Evolutionary conservation across 2,797 vertebrate genomes (phyloP), one percentile per base, ranked within the genome.

Genomic region (Sebastes variabilis): DNA sequence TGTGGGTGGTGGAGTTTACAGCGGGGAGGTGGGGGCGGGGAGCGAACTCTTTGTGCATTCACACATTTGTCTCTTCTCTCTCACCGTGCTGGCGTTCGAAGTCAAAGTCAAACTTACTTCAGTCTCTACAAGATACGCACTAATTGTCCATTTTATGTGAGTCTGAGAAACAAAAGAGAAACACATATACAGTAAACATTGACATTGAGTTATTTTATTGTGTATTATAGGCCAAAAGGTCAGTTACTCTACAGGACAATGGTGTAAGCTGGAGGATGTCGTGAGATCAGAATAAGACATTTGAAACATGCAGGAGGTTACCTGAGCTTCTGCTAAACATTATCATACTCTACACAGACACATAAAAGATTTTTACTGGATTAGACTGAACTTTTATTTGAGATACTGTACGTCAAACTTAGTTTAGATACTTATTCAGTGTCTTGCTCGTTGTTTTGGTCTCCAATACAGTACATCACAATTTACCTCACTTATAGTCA

Each of bases 1-100:
- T 94, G 93, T 94, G 90, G 92, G 90, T 90, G 88, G 88, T 81
- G 85, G 89, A 87, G 80, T 92, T 89, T 87, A 88, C 81, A 81
- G 86, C 68, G 9, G 65, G n/a, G 64, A 77, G 82, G 75, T 61
- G 83, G 78, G 83, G 67, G 77, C 5, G 78, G 82, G 69, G 78
- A 60, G 66, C 2, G 2, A 70, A 86, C 66, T 83, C 83, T 84
- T 77, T 60, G 84, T 76, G 83, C 79, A 80, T 91, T 92, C 90
- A 91, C 88, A 93, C 88, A 83, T 91, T 90, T 81, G 66, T 34
- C 75, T 85, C 78, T 46, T 77, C 49, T 66, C 75, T 87, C 72
- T 78, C 66, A 59, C 46, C 27, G 27, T 58, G 38, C n/a, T 22
- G n/a, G 32, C 13, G 8, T 59, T 36, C 6, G 0, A 42, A 85